Percentiles rank a stretch among this genome's conserved stretches.
Conservation (phyloP, 2,797 vertebrate species). For the Syngnathus rostellatus region DNA sequence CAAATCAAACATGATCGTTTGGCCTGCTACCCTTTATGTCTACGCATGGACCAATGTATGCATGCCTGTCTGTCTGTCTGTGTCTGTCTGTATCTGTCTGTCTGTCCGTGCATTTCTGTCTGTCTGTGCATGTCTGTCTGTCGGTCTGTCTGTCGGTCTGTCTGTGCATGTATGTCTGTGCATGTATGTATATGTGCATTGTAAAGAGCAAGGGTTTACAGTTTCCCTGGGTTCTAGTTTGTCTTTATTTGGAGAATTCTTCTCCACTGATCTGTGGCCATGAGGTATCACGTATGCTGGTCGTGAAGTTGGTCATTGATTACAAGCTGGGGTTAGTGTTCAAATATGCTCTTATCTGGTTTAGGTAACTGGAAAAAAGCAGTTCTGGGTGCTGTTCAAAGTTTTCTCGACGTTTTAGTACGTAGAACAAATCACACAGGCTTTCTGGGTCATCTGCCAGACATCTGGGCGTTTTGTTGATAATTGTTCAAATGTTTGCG, state of each 20-base stretch:
- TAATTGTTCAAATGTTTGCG: too few relatives aligned
- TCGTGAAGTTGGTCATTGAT: constrained; percentile 2
- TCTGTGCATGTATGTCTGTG: too few relatives aligned
- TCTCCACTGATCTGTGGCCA: neutral
- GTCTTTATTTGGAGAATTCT: neutral
- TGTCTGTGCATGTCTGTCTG: too few relatives aligned
- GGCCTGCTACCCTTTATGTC: too few relatives aligned
- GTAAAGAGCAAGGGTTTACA: neutral
- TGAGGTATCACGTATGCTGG: neutral
- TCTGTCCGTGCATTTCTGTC: too few relatives aligned
- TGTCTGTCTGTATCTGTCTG: too few relatives aligned
- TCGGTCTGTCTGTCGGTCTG: too few relatives aligned
- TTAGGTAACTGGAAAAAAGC: constrained; percentile 5
- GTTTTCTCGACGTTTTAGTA: constrained; percentile 1
- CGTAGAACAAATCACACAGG: neutral
- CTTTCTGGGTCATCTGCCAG: neutral
- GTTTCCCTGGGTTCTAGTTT: neutral
- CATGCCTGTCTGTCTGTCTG: too few relatives aligned
- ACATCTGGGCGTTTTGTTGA: neutral
- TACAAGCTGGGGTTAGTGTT: constrained; percentile 9
- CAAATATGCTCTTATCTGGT: constrained; percentile 8
- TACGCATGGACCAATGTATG: too few relatives aligned
- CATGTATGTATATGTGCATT: too few relatives aligned
- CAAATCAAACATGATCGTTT: too few relatives aligned
- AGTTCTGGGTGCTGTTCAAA: neutral